Evolutionary conservation across 2,888 invertebrate genomes (phyloP).

Genomic region (Protula sp.): DNA sequence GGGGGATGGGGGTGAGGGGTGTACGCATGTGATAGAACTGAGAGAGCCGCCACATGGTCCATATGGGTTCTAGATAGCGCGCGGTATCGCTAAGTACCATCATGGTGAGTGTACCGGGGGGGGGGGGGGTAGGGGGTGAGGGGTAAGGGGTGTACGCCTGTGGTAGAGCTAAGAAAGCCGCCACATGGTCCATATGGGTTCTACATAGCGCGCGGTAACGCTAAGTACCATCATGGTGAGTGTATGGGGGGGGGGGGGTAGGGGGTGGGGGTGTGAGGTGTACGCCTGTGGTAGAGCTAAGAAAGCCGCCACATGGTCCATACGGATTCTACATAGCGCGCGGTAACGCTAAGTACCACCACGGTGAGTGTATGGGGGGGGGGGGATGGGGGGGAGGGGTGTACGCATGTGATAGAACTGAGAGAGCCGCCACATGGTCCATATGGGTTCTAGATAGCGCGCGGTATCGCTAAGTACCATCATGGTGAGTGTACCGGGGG

Average conservation of each 20-base stretch:
- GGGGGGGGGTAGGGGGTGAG: no score
- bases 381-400: no score
- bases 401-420: no score
- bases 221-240: conserved; percentile 42
- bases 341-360: conserved; percentile 38
- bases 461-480: conserved; percentile 39
- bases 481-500: no score
- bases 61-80: conserved; percentile 49
- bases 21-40: no score
- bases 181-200: conserved; percentile 45
- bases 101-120: no score
- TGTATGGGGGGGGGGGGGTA: no score
- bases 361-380: no score
- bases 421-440: conserved; percentile 37
- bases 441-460: conserved; percentile 49
- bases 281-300: conserved; percentile 39
- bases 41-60: conserved; percentile 37
- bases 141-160: no score
- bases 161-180: conserved; percentile 40
- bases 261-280: no score
- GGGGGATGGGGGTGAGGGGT: no score
- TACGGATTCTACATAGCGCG: conserved; percentile 50
- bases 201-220: conserved; percentile 46
- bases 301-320: conserved; percentile 37
- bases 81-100: conserved; percentile 39